Conservation (phyloP, 2,113 vertebrate genomes). For the Vidua macroura region DNA sequence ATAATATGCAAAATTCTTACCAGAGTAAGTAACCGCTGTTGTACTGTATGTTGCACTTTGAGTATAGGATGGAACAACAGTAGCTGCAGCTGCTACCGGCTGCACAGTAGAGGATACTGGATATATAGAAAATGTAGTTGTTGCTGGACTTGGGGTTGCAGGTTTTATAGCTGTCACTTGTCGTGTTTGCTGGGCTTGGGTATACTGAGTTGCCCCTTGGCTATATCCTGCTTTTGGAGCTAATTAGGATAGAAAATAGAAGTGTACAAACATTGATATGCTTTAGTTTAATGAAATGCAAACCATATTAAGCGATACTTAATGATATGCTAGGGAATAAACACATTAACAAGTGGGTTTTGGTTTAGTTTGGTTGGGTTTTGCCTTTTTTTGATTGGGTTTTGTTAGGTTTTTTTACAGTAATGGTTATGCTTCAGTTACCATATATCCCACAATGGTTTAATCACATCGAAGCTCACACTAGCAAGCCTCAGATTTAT, state of each 20-base stretch:
- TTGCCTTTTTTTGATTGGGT: neutral
- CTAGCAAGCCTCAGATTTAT: neutral
- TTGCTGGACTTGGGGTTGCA: conserved; percentile 90
- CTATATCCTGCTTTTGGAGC: conserved; percentile 93
- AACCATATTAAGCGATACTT: neutral
- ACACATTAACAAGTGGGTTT: neutral
- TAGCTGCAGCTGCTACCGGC: conserved; percentile 88
- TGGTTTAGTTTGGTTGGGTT: neutral
- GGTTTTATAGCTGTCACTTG: conserved; percentile 99
- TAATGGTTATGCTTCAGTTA: neutral
- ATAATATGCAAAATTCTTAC: conserved; percentile 67
- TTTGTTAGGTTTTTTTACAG: neutral
- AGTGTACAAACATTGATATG: neutral
- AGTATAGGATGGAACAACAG: conserved; percentile 94
- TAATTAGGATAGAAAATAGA: conserved; percentile 62
- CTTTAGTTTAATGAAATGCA: neutral
- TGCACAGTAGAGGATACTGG: conserved; percentile 94
- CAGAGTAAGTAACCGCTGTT: conserved; percentile 94
- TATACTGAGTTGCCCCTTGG: conserved; percentile 92
- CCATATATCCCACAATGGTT: neutral
- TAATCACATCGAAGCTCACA: neutral
- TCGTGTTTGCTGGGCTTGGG: conserved; percentile 92
- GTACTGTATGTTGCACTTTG: conserved; percentile 97
- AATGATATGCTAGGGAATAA: neutral
- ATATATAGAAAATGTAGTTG: conserved; percentile 96